Percentiles rank a stretch among this genome's conserved stretches.
Conservation (phyloP, 2,113 vertebrate genomes). For the Pavo muticus region DNA sequence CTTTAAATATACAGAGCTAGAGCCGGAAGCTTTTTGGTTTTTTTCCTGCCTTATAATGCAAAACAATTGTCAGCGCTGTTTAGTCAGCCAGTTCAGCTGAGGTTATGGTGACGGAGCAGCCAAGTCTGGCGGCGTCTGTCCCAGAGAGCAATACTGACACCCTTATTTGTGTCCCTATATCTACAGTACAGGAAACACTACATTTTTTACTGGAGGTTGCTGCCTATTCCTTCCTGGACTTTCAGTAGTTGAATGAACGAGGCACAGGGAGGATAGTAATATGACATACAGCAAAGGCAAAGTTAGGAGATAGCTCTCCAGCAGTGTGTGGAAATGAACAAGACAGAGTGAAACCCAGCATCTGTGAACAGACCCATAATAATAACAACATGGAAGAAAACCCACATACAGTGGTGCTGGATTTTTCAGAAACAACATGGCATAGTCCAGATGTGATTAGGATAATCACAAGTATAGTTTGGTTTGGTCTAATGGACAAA, state of each 20-base stretch:
- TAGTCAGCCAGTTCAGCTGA: background rate
- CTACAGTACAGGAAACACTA: background rate
- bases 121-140: background rate
- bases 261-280: background rate
- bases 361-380: background rate
- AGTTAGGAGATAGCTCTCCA: background rate
- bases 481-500: background rate
- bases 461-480: background rate
- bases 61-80: background rate
- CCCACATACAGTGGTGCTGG: background rate
- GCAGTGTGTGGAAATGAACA: background rate
- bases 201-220: background rate
- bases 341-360: background rate
- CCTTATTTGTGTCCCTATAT: background rate
- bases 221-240: background rate
- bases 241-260: background rate
- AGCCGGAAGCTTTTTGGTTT: background rate
- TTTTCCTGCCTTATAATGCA: background rate
- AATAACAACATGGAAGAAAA: background rate
- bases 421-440: background rate
- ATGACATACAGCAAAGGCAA: background rate
- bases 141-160: background rate
- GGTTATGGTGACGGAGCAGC: background rate
- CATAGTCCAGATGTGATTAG: background rate
- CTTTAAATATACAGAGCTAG: background rate